Conservation (phyloP, 2,797 vertebrate species). For the Craterocephalus amniculus region DNA sequence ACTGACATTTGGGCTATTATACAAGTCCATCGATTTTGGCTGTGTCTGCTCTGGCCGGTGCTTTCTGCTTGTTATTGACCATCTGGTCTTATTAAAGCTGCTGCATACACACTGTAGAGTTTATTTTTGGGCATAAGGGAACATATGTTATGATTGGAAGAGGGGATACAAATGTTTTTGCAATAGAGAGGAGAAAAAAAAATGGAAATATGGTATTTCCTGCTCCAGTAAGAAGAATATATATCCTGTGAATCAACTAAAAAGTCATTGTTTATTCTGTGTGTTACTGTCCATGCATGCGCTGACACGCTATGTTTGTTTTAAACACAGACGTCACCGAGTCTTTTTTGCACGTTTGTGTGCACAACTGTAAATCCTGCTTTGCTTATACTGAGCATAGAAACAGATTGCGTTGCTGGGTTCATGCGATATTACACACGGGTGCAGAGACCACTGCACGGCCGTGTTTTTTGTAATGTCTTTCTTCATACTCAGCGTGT, state of each 20-base stretch:
- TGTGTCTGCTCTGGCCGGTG: slow-evolving; percentile 38
- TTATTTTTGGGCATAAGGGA: slow-evolving; percentile 33
- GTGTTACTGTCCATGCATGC: background rate
- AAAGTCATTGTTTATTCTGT: background rate
- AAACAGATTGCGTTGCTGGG: background rate
- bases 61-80: slow-evolving; percentile 67
- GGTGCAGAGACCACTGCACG: background rate
- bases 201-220: background rate
- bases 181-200: background rate
- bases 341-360: background rate
- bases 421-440: background rate
- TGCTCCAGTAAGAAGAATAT: background rate
- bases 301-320: background rate
- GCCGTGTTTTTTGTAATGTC: background rate
- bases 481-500: slow-evolving; percentile 39
- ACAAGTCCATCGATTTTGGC: slow-evolving; percentile 60
- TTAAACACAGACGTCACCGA: background rate
- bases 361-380: background rate
- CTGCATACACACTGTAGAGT: slow-evolving; percentile 17
- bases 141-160: slow-evolving; percentile 12
- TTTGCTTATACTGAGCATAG: background rate
- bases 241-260: slow-evolving; percentile 12
- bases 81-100: slow-evolving; percentile 36
- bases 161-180: slow-evolving; percentile 17
- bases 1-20: slow-evolving; percentile 62